Conservation (phyloP, 2,797 vertebrate genomes). For the Telmatherina bonti region DNA sequence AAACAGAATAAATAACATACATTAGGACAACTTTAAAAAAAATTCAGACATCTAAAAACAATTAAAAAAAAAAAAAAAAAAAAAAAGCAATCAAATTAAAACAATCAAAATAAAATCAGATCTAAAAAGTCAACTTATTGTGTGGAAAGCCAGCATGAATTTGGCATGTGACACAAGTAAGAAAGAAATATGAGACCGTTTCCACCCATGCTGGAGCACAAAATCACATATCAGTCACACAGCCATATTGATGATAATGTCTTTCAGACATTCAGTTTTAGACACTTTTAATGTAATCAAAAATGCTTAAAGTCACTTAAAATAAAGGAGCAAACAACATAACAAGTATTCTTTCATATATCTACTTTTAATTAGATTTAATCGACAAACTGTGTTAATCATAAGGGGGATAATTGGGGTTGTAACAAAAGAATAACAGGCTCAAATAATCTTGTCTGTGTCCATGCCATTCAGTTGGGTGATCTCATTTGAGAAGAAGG, state of each 20-base stretch:
- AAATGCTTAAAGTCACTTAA: neutral
- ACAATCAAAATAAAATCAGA: too few species aligned
- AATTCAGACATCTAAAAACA: too few species aligned
- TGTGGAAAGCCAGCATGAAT: too few species aligned
- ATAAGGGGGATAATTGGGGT: constrained; percentile 11
- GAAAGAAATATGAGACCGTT: neutral
- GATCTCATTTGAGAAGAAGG: constrained; percentile 63
- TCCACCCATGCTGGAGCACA: neutral
- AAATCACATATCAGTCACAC: neutral
- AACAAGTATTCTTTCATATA: constrained; percentile 1
- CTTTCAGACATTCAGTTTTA: constrained; percentile 4
- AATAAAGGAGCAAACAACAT: neutral
- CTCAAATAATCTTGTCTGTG: constrained; percentile 21
- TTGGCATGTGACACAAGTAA: neutral
- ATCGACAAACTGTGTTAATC: neutral
- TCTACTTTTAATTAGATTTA: constrained; percentile 1
- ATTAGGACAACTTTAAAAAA: too few species aligned
- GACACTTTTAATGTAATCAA: neutral
- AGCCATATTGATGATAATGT: neutral
- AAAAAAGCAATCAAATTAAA: too few species aligned
- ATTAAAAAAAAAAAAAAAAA: too few species aligned
- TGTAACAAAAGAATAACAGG: constrained; percentile 11
- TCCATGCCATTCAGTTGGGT: constrained; percentile 58
- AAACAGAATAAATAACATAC: too few species aligned
- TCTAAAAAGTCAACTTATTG: too few species aligned